These are phyloP conservation scores for Eupleurogrammus muticus DNA, from an alignment of 2,797 vertebrate genomes.

Conservation along the genomic window DNA sequence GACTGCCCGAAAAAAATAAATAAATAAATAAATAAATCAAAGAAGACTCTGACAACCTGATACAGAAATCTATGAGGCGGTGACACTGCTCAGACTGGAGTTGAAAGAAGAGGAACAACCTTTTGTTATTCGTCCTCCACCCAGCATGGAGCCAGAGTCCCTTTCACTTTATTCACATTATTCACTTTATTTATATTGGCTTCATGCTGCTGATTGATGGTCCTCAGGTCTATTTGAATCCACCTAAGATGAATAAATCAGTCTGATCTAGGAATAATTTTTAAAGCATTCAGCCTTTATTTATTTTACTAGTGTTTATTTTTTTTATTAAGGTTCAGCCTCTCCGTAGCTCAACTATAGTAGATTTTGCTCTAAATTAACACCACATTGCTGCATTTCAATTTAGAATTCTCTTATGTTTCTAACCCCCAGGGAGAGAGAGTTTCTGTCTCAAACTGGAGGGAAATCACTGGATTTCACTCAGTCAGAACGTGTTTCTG, in stretches of 20 bases:
- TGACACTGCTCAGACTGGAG: conserved; percentile 35
- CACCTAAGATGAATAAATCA: conserved; percentile 34
- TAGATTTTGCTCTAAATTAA: no score
- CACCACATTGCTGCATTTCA: no score
- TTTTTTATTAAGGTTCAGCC: no score
- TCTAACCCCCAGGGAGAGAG: no score
- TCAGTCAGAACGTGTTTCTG: no score
- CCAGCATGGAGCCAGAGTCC: conserved; percentile 4
- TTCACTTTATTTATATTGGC: conserved; percentile 27
- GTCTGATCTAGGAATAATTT: no score
- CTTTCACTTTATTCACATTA: no score
- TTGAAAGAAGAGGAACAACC: conserved; percentile 41
- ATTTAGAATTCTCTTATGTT: no score
- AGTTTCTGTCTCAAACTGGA: no score
- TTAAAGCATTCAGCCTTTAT: conserved; percentile 25
- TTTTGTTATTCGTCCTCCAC: conserved; percentile 48
- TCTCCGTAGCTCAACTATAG: no score
- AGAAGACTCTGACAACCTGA: conserved; percentile 44
- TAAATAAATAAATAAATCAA: conserved; percentile 5
- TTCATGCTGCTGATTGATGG: conserved; percentile 32
- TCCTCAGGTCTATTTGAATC: conserved; percentile 6
- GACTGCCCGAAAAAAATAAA: conserved; percentile 41
- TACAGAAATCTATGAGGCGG: conserved; percentile 60
- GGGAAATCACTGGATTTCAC: no score
- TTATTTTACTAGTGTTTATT: neutral